phyloP scores from a whole-genome alignment of 1,140 invertebrate genomes.

The Trissolcus basalis region DNA sequence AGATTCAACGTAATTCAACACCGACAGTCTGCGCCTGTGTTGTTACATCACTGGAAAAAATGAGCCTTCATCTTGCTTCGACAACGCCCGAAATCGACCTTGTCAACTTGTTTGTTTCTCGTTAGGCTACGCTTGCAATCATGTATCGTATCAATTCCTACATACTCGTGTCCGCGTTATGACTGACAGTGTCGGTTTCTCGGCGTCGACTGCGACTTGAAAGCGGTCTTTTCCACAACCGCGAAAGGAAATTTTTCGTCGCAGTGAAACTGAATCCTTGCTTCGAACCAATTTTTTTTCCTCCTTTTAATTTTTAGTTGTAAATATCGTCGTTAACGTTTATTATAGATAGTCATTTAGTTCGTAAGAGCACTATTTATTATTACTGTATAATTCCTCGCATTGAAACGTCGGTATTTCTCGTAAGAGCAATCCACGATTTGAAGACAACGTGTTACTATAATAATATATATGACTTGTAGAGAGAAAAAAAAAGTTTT shows the following conservation, averaged over 20 bases:
- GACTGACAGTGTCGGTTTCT: constrained; percentile 5
- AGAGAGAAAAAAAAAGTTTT: background rate
- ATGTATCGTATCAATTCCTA: no score
- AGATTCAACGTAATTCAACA: constrained; percentile 65
- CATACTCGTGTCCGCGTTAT: background rate
- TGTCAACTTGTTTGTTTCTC: background rate
- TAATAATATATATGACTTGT: background rate
- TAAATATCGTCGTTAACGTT: constrained; percentile 37
- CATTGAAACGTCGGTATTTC: constrained; percentile 37
- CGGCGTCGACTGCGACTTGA: constrained; percentile 29
- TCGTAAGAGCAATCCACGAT: no score
- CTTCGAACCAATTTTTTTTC: no score
- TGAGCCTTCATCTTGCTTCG: background rate
- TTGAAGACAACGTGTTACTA: constrained; percentile 19
- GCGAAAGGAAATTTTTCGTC: constrained; percentile 24
- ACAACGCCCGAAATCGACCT: constrained; percentile 20
- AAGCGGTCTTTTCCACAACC: constrained; percentile 29
- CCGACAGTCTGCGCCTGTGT: no score
- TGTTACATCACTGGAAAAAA: no score
- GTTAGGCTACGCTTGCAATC: no score
- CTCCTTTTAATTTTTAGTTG: constrained; percentile 35
- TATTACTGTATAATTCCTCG: constrained; percentile 65
- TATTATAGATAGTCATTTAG: constrained; percentile 47
- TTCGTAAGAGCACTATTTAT: constrained; percentile 62
- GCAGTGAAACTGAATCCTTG: constrained; percentile 5